Percentiles rank a stretch among this genome's conserved stretches.
phyloP scores from a whole-genome alignment of 92 coral and sea anemone genomes.

The Virgularia gustaviana region DNA sequence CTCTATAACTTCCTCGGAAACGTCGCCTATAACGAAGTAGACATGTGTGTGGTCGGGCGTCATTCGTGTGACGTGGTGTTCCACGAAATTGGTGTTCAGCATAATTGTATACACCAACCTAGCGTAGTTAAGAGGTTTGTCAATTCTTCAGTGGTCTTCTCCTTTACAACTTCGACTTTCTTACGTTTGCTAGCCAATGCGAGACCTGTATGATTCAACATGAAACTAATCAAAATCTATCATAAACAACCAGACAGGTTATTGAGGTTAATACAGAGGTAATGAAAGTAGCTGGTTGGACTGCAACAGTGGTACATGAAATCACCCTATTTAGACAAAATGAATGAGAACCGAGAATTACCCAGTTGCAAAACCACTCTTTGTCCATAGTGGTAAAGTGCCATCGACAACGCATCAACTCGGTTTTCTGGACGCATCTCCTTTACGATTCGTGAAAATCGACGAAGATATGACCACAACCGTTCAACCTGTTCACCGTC shows the following conservation, averaged over 20 bases:
- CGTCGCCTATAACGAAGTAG: not conserved
- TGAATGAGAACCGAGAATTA: not conserved
- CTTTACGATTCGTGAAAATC: not conserved
- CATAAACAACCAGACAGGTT: not conserved
- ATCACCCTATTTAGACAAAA: not conserved
- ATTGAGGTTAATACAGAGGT: not conserved
- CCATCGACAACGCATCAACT: not conserved
- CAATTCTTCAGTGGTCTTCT: not conserved
- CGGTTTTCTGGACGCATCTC: slow-evolving; percentile 11
- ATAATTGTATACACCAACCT: not conserved
- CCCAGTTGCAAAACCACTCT: not conserved
- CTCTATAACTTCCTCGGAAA: no score
- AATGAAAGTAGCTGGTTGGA: not conserved
- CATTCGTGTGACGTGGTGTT: not conserved
- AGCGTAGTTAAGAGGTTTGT: not conserved
- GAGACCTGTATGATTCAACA: not conserved
- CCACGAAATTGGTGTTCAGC: not conserved
- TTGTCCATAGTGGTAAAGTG: not conserved
- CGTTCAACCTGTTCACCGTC: slow-evolving; percentile 6
- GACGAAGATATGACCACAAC: not conserved
- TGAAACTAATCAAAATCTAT: not conserved
- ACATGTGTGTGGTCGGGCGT: not conserved
- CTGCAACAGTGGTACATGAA: not conserved
- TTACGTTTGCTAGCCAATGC: not conserved
- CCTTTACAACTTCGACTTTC: not conserved